Evolutionary conservation across 92 coral and sea anemone species (phyloP).

Genomic region (Hydrozoanthus gracilis): DNA sequence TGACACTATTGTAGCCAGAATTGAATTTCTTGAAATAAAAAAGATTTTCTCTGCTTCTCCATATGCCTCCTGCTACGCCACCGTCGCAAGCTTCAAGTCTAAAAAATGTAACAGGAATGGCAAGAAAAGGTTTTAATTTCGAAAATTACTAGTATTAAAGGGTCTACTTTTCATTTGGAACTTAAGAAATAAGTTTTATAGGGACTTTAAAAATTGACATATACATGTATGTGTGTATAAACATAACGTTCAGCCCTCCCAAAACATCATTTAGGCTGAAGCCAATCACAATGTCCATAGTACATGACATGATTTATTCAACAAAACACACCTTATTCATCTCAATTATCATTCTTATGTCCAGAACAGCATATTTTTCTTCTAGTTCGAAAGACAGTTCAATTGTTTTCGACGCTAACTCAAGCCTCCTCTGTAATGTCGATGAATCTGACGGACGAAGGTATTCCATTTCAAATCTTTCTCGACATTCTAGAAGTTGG

Average conservation of each 20-base stretch:
- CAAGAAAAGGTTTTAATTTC: too few relatives aligned
- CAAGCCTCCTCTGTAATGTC: constrained; percentile 39
- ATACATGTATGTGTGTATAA: too few relatives aligned
- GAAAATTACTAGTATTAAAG: too few relatives aligned
- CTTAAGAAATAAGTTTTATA: too few relatives aligned
- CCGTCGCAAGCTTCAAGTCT: too few relatives aligned
- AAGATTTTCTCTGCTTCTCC: too few relatives aligned
- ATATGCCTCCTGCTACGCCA: too few relatives aligned
- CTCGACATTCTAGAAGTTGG: constrained; percentile 25
- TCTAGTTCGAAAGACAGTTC: constrained; percentile 43
- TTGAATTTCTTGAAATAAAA: too few relatives aligned
- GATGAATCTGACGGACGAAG: constrained; percentile 45
- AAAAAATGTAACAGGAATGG: too few relatives aligned
- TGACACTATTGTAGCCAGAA: too few relatives aligned
- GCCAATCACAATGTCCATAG: neutral
- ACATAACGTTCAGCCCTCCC: neutral
- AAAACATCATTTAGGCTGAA: neutral
- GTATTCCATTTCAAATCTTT: constrained; percentile 46
- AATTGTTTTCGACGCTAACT: constrained; percentile 42
- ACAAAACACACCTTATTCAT: constrained; percentile 70
- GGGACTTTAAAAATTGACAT: too few relatives aligned
- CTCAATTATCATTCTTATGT: constrained; percentile 64
- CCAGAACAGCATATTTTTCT: constrained; percentile 75
- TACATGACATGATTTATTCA: neutral
- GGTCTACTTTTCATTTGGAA: too few relatives aligned